Evolutionary conservation across 2,113 vertebrate genomes (phyloP).

Genomic region (Rynchops niger): DNA sequence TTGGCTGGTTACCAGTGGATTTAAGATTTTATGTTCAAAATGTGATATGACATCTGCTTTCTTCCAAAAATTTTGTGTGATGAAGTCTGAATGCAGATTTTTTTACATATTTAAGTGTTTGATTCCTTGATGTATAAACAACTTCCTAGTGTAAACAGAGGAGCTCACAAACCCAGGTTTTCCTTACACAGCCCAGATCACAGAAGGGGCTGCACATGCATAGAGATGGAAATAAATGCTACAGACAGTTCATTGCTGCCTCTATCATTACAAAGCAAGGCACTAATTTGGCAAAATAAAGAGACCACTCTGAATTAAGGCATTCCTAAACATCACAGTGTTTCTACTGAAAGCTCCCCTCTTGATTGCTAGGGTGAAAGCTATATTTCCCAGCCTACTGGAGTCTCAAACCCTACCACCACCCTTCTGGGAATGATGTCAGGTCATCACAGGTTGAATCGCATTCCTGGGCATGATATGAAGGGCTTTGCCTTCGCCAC

Average conservation of each 20-base stretch:
- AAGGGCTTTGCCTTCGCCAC: background rate
- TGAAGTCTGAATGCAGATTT: background rate
- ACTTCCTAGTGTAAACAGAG: background rate
- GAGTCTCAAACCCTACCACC: background rate
- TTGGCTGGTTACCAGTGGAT: background rate
- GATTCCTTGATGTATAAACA: background rate
- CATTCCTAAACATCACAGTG: background rate
- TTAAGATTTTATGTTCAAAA: background rate
- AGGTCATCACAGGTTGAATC: background rate
- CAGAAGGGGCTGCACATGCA: background rate
- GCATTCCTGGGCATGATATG: background rate
- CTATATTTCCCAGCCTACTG: background rate
- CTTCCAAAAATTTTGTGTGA: background rate
- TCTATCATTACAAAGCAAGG: background rate
- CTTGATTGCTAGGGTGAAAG: background rate
- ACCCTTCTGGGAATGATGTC: rapidly evolving
- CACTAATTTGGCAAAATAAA: background rate
- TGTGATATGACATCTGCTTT: too few relatives aligned
- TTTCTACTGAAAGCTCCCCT: background rate
- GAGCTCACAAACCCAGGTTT: background rate
- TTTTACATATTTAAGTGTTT: background rate
- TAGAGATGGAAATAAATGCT: background rate
- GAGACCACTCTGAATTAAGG: background rate
- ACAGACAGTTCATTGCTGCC: background rate
- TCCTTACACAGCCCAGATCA: background rate